Evolutionary conservation across 2,888 invertebrate species (phyloP), one percentile per base, ranked within the genome.

Genomic region (Monopis laevigella): DNA sequence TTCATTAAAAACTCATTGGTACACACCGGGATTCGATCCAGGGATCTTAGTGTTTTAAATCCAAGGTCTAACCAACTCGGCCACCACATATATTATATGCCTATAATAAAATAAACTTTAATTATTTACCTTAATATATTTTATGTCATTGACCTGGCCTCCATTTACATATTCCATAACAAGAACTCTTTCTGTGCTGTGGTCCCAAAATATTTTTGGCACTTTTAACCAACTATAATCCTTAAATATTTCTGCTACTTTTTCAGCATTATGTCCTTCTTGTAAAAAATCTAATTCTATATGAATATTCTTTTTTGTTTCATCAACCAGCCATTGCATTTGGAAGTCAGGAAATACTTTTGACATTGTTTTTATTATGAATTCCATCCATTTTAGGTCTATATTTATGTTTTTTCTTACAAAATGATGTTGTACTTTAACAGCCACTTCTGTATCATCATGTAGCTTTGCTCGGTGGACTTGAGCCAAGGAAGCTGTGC

Each of bases 151-250:
- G 0, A 98, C 90, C 75, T 95, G 92, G 0, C 96, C 96, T 11
- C 98, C 99, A 53, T 92, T 89, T 32, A 95, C 84, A 80, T 88
- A 98, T 58, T 99, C 98, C 98, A 99, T 98, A 3, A 96, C 93
- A 32, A 99, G 78, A 1, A 99, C 93, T 48, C 97, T 84, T 3
- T 88, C 81, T 1, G 95, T 88, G 43, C 93, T 89, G 42, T 89
- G 80, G 26, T 96, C 85, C 92, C 96, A 94, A 62, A 87, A 86
- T 46, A 97, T 87, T 59, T 87, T 86, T 1, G 88, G 88, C 48
- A 94, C 86, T 74, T 89, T 91, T 7, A 96, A 70, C 89, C 93
- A 96, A 14, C 81, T 72, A 46, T 88, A 86, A 57, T 89, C 71
- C 41, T 75, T 70, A 59, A 92, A 89, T 62, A 92, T 71, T 24